phyloP scores from a whole-genome alignment of 2,113 vertebrate species.

The Callipepla californica region DNA sequence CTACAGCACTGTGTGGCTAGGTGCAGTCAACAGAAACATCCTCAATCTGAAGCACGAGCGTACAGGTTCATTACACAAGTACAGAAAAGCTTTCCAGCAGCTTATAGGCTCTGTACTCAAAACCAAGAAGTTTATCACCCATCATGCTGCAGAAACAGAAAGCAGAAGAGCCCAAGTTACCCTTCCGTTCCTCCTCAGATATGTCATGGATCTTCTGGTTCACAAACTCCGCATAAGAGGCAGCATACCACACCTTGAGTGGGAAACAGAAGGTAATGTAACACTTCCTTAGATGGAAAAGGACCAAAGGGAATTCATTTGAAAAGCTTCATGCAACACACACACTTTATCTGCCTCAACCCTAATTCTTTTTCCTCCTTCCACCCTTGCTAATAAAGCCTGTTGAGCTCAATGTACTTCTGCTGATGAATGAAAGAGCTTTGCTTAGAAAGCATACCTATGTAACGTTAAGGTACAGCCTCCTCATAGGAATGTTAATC shows the following conservation, averaged over 20 bases:
- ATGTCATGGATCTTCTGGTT: slow-evolving; percentile 95
- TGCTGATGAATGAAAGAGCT: neutral
- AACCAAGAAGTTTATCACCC: neutral
- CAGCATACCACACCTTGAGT: slow-evolving; percentile 96
- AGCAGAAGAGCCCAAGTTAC: slow-evolving; percentile 71
- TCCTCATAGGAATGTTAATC: slow-evolving; percentile 1
- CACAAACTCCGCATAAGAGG: slow-evolving; percentile 95
- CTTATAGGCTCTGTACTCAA: neutral
- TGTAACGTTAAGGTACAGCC: slow-evolving; percentile 23
- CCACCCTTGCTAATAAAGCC: neutral
- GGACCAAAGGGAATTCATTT: neutral
- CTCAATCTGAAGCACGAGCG: neutral
- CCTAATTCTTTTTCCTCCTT: neutral
- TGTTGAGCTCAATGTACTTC: neutral
- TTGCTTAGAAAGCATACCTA: slow-evolving; percentile 3
- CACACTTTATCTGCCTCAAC: neutral
- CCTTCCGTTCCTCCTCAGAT: slow-evolving; percentile 96
- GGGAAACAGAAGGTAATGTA: neutral
- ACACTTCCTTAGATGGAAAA: neutral
- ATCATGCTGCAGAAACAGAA: neutral
- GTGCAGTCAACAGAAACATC: neutral
- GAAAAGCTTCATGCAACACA: slow-evolving; percentile 3
- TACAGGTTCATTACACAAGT: neutral
- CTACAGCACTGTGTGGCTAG: neutral
- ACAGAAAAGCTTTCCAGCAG: neutral